phyloP scores from a whole-genome alignment of 2,797 vertebrate species.

The Trematomus bernacchii region DNA sequence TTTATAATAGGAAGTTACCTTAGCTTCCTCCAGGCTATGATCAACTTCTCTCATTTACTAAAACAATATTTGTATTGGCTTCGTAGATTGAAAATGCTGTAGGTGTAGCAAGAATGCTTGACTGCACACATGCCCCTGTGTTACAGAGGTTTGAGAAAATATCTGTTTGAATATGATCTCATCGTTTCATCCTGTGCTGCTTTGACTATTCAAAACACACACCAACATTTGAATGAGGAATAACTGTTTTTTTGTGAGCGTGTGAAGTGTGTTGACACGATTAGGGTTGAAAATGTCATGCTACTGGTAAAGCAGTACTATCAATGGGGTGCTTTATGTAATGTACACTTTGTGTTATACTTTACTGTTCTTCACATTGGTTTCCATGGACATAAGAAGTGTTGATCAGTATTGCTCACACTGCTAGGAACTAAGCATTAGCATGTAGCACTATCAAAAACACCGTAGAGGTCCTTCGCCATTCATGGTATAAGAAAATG shows the following conservation, averaged over 20 bases:
- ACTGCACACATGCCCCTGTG: not conserved
- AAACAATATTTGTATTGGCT: constrained; percentile 45
- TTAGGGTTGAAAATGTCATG: constrained; percentile 4
- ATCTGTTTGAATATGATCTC: constrained; percentile 64
- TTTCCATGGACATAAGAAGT: not conserved
- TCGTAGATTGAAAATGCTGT: constrained; percentile 8
- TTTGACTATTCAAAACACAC: constrained; percentile 73
- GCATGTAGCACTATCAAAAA: not conserved
- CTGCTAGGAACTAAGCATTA: not conserved
- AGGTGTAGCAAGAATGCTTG: constrained; percentile 22
- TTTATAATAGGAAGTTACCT: constrained; percentile 36
- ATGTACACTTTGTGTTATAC: not conserved
- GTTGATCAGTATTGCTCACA: not conserved
- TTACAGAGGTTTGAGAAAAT: constrained; percentile 35
- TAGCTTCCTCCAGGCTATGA: constrained; percentile 27
- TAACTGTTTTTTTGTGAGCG: not conserved
- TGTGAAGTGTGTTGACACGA: not conserved
- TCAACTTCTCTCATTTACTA: constrained; percentile 35
- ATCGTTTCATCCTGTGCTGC: constrained; percentile 43
- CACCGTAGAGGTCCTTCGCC: not conserved
- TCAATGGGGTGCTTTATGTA: not conserved
- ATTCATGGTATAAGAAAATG: not conserved
- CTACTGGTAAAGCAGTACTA: not conserved
- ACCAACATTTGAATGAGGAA: constrained; percentile 51
- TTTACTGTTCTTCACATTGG: not conserved